Percentiles rank a stretch among this genome's conserved stretches.
These are phyloP conservation scores for Heterohyrax brucei DNA, from an alignment of 2,797 vertebrate species.

Conservation along the genomic window DNA sequence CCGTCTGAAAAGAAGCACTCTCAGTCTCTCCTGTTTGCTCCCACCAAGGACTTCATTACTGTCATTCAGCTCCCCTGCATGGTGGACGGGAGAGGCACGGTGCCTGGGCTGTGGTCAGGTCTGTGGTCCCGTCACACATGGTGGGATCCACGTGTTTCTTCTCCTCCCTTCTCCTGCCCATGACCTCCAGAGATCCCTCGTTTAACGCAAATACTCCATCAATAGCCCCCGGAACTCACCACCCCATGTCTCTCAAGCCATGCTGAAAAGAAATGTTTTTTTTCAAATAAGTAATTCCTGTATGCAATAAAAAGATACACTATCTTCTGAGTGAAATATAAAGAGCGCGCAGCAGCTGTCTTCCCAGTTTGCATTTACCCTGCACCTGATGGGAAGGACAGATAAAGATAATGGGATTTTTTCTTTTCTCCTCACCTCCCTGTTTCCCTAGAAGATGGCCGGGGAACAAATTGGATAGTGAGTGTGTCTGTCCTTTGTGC, in stretches of 20 bases:
- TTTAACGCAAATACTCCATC: slow-evolving; percentile 77
- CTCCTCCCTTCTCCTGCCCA: neutral
- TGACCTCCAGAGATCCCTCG: slow-evolving; percentile 52
- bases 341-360: slow-evolving; percentile 91
- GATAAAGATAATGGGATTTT: slow-evolving; percentile 95
- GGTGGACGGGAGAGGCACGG: slow-evolving; percentile 4
- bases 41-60: neutral
- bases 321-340: slow-evolving; percentile 92
- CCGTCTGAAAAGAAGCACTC: neutral
- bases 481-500: slow-evolving; percentile 92
- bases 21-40: neutral
- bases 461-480: slow-evolving; percentile 92
- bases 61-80: neutral
- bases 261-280: slow-evolving; percentile 80
- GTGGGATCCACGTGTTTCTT: neutral
- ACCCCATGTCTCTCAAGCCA: slow-evolving; percentile 69
- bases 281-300: slow-evolving; percentile 89
- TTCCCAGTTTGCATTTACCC: slow-evolving; percentile 91
- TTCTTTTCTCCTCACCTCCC: slow-evolving; percentile 82
- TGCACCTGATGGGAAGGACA: slow-evolving; percentile 90
- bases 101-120: neutral
- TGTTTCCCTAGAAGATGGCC: slow-evolving; percentile 89
- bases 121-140: accelerated
- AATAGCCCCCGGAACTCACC: slow-evolving; percentile 77
- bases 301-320: slow-evolving; percentile 90